Evolutionary conservation across 2,113 vertebrate species (phyloP), one percentile per base, ranked within the genome.

Genomic region (Gallinago paraguaiae): DNA sequence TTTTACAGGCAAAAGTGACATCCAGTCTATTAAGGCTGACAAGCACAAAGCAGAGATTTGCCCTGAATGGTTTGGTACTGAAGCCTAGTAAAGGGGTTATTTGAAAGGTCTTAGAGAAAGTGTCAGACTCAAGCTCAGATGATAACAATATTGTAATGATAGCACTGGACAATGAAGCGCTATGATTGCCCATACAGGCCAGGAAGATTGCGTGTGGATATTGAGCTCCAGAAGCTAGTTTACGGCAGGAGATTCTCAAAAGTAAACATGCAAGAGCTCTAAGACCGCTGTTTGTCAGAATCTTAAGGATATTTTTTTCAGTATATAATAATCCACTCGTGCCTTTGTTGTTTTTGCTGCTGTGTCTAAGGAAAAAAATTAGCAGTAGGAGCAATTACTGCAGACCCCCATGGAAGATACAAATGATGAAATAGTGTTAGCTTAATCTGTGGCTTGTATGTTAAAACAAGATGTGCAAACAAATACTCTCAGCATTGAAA

Each of bases 61-160:
- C 99, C 99, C 99, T 98, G 98, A 98, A 99, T 98, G 98, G 98
- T 98, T 98, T 98, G 98, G 98, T 99, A 98, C 98, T 99, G 99
- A 98, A 99, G 98, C 98, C 98, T 98, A 98, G 98, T 99, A 99
- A 99, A 98, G 98, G 98, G 99, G 98, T 99, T 99, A 99, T 99
- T 99, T 98, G 98, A 99, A 99, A 99, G 99, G 99, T 99, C 99
- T 99, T 99, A 98, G 98, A 98, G 98, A 98, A 99, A 99, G 99
- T 99, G 99, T 99, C 99, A 99, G 98, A 99, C 98, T 99, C 98
- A 97, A 98, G 98, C 99, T 99, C 98, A 99, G 98, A 99, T 99
- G 98, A 99, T 99, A 99, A 99, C 98, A 99, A 99, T 99, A 99
- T 99, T 99, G 99, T 99, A 99, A 99, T 99, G 98, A 99, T 99